A percentile compares a stretch with the other conserved stretches of the same genome.
Conservation (phyloP, 2,888 invertebrate genomes). For the Drosophila mimetica region DNA sequence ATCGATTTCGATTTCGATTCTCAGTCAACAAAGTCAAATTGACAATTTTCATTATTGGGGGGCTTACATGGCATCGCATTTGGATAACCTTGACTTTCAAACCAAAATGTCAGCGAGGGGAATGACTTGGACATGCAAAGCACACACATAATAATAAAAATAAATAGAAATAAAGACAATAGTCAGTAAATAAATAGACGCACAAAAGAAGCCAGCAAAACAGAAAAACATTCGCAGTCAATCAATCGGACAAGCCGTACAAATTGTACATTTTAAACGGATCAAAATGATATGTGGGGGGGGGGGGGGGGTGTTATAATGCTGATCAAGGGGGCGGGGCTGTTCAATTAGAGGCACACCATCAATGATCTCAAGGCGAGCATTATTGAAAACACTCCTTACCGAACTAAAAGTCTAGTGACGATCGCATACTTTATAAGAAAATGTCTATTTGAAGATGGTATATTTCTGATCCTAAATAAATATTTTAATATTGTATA, state of each 20-base stretch:
- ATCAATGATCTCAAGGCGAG: constrained; percentile 61
- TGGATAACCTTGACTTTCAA: constrained; percentile 68
- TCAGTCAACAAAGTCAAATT: constrained; percentile 32
- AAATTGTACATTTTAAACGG: constrained; percentile 62
- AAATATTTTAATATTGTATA: too few relatives aligned
- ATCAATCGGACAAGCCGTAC: constrained; percentile 64
- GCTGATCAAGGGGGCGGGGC: constrained; percentile 19
- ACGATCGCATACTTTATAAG: background rate
- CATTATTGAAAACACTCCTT: background rate
- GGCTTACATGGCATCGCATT: constrained; percentile 42
- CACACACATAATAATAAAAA: constrained; percentile 18
- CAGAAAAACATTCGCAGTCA: constrained; percentile 56
- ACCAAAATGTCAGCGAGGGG: constrained; percentile 36
- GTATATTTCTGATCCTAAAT: too few relatives aligned
- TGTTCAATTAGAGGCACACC: constrained; percentile 45
- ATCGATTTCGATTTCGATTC: constrained; percentile 37
- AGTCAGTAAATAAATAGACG: constrained; percentile 38
- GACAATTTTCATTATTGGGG: constrained; percentile 45
- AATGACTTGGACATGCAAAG: constrained; percentile 47
- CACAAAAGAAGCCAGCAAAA: constrained; percentile 30
- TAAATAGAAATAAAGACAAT: constrained; percentile 35
- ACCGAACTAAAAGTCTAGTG: too few relatives aligned
- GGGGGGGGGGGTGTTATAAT: constrained; percentile 14
- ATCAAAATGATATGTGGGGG: constrained; percentile 51
- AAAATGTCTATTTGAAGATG: too few relatives aligned